Base-by-base conservation (phyloP, 2,888 invertebrate genomes). In the Amphipyra berbera region DNA sequence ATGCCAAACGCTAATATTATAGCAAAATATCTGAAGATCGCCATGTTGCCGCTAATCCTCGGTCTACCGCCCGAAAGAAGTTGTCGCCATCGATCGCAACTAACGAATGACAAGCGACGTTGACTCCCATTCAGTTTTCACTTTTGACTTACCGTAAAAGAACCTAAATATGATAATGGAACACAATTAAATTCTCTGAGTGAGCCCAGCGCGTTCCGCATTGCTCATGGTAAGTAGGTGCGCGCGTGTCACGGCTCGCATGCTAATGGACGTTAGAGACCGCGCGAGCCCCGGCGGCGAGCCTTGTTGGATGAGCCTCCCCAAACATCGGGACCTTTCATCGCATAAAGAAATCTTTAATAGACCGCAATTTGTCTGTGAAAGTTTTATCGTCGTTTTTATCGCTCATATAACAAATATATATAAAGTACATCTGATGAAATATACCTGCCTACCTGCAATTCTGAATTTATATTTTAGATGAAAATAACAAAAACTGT, bases 101-200 rank as follows among this genome's bases (percentile, higher is more conserved):
- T 90, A 89, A 89, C 93, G 93, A 95, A 94, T 95, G 95, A 90
- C 93, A 86, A 86, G 79, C 86, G 82, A 83, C 83, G 84, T 80
- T 71, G 90, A 76, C 85, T 86, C 86, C 88, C 90, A 91, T 92
- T 89, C 87, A 88, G 94, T 95, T 95, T 95, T 95, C 95, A 95
- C 95, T 95, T 95, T 94, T 93, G 93, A 91, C 90, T 92, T 92
- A 94, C 94, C 87, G 94, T 94, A 94, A 93, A 93, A 93, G 93
- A 95, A 90, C 90, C 94, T 93, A 91, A 94, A 93, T 95, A 95
- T 95, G 95, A 95, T 95, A 95, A 95, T 95, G 91, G 94, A 90
- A 91, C 92, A 92, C 94, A 94, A 95, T 95, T 94, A 95, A 94
- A 95, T 94, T 94, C 95, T 93, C 90, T 81, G 82, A 90, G 93